Evolutionary conservation across 1,140 invertebrate genomes (phyloP), one percentile per base, ranked within the genome.

Genomic region (Bemisia tabaci): DNA sequence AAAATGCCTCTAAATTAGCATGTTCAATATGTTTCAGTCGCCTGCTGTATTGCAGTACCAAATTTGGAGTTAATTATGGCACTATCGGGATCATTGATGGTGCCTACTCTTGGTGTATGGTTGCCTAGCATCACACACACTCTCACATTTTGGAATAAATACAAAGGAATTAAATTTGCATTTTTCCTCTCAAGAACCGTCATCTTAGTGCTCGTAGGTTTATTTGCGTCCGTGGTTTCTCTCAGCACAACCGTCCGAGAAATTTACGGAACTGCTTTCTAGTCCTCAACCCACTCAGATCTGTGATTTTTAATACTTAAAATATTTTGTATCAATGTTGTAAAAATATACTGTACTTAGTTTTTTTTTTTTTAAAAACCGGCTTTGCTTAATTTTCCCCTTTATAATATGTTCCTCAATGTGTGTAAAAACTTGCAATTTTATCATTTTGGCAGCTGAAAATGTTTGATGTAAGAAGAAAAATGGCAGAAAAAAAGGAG

Each of bases 81-180:
- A 22, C 61, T 70, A 60, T 58, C 69, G 5, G 69, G 69, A 17
- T 67, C 69, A 0, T 23, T 69, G 9, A 63, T 62, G n/a, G n/a
- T 68, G 26, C 63, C 64, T 22, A 65, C 60, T 1, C 26, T 68
- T 1, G 68, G 62, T n/a, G 60, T 70, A 11, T 60, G 60, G 1
- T 22, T 70, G 0, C 69, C 69, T 1, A 58, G 65, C 17, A 27
- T 70, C 25, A 65, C 67, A 12, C 48, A 89, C 68, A 82, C 81
- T 25, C 84, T 83, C 73, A 83, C 85, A 0, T 83, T 82, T 70
- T 87, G 87, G 87, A 81, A 84, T 61, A 33, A 63, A 5, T 26
- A 64, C 21, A 48, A 48, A 17, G 33, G 33, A 9, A 9, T 48
- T 48, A 48, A 48, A 48, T 48, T 48, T 17, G 5, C 17, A 9